Evolutionary conservation across 2,797 vertebrate genomes (phyloP).

Genomic region (Gymnoscopelus braueri): DNA sequence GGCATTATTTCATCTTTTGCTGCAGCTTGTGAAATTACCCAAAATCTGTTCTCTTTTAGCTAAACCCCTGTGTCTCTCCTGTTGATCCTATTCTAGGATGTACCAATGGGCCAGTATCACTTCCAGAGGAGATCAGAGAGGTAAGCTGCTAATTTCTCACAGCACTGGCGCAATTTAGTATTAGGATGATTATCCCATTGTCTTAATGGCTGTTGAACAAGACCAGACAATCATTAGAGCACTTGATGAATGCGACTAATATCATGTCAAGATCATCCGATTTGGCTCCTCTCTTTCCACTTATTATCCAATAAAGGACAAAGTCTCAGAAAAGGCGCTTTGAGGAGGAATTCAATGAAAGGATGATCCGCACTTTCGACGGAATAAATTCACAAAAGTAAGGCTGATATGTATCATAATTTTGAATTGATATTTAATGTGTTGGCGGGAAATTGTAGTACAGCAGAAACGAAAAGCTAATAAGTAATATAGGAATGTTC

Average conservation of each 20-base stretch:
- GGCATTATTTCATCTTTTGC: not conserved
- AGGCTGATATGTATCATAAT: conserved; percentile 7
- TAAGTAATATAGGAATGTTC: too few relatives aligned
- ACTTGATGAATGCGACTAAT: conserved; percentile 46
- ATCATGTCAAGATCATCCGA: conserved; percentile 31
- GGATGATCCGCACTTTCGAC: conserved; percentile 95
- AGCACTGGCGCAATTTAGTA: conserved; percentile 21
- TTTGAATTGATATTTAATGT: not conserved
- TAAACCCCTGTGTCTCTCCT: conserved; percentile 31
- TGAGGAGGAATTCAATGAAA: conserved; percentile 94
- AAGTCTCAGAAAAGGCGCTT: conserved; percentile 95
- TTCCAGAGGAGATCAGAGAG: conserved; percentile 92
- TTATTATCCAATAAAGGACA: conserved; percentile 78
- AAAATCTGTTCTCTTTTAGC: not conserved
- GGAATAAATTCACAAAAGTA: conserved; percentile 97
- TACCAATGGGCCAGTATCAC: conserved; percentile 93
- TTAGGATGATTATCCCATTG: conserved; percentile 42
- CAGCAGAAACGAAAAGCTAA: too few relatives aligned
- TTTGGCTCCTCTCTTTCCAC: conserved; percentile 25
- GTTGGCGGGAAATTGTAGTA: not conserved
- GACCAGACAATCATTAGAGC: conserved; percentile 24
- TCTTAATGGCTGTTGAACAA: conserved; percentile 33
- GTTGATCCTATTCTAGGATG: conserved; percentile 79
- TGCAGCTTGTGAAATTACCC: not conserved
- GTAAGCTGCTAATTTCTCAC: conserved; percentile 64